Conservation (phyloP, 2,888 invertebrate species). For the Drosophila tanythrix region DNA sequence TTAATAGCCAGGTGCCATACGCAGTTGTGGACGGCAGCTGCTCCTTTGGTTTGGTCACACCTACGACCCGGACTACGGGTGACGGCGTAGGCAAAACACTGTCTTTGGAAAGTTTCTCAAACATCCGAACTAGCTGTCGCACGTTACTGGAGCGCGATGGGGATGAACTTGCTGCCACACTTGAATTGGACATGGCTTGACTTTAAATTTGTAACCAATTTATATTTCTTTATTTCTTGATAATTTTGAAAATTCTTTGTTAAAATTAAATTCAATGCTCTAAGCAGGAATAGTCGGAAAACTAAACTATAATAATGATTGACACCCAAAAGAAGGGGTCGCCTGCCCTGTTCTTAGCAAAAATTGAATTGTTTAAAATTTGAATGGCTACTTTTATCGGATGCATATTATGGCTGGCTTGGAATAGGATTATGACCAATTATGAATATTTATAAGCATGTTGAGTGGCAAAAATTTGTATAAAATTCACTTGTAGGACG, state of each 20-base stretch:
- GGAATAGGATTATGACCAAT: neutral
- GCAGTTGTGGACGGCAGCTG: neutral
- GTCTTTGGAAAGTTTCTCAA: neutral
- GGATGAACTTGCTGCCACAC: neutral
- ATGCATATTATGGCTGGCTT: neutral
- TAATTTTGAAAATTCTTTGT: neutral
- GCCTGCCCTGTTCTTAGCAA: neutral
- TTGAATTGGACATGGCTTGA: neutral
- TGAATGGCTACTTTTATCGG: neutral
- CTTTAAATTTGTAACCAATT: neutral
- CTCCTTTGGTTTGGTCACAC: neutral
- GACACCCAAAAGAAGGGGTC: neutral
- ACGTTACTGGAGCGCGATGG: neutral
- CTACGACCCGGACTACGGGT: neutral
- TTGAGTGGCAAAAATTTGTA: neutral
- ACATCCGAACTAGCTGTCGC: neutral
- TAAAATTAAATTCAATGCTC: neutral
- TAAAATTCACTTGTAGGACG: neutral
- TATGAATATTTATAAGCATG: neutral
- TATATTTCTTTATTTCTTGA: neutral
- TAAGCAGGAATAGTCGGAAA: neutral
- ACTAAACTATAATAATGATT: neutral
- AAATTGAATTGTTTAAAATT: neutral
- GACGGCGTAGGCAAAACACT: neutral
- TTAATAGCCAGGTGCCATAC: neutral